Evolutionary conservation across 2,797 vertebrate genomes (phyloP).

Genomic region (Streptopelia turtur): DNA sequence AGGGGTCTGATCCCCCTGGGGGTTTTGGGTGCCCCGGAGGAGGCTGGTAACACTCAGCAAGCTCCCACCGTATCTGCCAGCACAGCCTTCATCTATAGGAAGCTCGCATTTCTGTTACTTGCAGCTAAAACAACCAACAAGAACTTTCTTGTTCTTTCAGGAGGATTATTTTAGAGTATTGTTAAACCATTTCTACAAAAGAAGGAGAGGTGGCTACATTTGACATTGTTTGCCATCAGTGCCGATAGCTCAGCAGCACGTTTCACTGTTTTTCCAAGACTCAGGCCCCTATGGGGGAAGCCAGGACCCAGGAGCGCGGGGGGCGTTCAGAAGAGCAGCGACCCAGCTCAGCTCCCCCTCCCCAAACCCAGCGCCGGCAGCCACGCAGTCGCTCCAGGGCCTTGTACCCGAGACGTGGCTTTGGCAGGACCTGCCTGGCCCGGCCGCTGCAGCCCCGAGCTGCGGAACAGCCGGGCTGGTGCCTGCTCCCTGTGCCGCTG

Average conservation of each 20-base stretch:
- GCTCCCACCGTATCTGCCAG: fast-evolving
- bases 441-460: neutral
- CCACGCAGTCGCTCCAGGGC: neutral
- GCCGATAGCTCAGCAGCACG: too few species aligned
- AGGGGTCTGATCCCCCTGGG: too few species aligned
- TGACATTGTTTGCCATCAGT: fast-evolving
- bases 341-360: too few species aligned
- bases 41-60: too few species aligned
- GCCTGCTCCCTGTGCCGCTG: neutral
- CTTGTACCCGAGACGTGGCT: neutral
- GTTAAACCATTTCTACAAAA: neutral
- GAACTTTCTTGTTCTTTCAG: neutral
- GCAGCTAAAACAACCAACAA: neutral
- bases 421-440: fast-evolving
- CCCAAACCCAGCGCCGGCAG: too few species aligned
- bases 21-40: too few species aligned
- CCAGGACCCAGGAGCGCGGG: too few species aligned
- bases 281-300: too few species aligned
- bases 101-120: fast-evolving
- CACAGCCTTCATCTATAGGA: neutral
- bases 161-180: neutral
- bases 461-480: neutral
- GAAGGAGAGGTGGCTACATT: fast-evolving
- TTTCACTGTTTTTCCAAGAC: too few species aligned
- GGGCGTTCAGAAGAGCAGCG: too few species aligned